phyloP scores from a whole-genome alignment of 2,797 vertebrate species.

The Delichon dasypus region DNA sequence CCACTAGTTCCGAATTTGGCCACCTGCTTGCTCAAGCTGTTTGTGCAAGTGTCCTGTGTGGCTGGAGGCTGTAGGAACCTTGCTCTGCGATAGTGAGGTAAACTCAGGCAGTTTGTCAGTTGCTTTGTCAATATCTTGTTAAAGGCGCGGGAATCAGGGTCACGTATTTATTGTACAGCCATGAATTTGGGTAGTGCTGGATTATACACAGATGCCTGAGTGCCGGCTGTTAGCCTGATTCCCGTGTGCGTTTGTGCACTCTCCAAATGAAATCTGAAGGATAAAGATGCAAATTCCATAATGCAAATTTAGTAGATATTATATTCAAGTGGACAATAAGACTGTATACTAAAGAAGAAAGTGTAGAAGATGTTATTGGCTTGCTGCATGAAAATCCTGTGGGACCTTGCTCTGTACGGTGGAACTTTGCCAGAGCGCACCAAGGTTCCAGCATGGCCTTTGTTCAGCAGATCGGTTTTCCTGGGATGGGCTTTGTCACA shows the following conservation, averaged over 20 bases:
- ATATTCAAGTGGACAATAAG: background rate
- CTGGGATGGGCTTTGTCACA: rapidly evolving
- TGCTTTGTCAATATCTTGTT: background rate
- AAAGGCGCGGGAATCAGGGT: rapidly evolving
- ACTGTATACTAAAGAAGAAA: background rate
- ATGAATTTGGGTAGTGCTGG: background rate
- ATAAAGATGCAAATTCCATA: background rate
- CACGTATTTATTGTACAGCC: rapidly evolving
- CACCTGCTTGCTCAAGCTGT: background rate
- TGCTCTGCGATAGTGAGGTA: rapidly evolving
- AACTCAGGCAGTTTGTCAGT: rapidly evolving
- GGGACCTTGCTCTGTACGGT: background rate
- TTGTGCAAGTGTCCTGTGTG: rapidly evolving
- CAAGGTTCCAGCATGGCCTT: background rate
- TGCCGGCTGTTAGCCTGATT: background rate
- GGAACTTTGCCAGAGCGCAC: no score
- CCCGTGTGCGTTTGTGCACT: background rate
- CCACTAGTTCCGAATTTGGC: background rate
- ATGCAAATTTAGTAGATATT: background rate
- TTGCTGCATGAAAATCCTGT: background rate
- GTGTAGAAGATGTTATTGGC: background rate
- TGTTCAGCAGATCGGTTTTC: background rate
- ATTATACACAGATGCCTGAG: background rate
- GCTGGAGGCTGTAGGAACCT: rapidly evolving
- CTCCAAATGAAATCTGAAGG: background rate